Percentiles rank a stretch among this genome's conserved stretches.
These are phyloP conservation scores for Lucifuga dentata DNA, from an alignment of 2,113 vertebrate genomes.

Conservation along the genomic window DNA sequence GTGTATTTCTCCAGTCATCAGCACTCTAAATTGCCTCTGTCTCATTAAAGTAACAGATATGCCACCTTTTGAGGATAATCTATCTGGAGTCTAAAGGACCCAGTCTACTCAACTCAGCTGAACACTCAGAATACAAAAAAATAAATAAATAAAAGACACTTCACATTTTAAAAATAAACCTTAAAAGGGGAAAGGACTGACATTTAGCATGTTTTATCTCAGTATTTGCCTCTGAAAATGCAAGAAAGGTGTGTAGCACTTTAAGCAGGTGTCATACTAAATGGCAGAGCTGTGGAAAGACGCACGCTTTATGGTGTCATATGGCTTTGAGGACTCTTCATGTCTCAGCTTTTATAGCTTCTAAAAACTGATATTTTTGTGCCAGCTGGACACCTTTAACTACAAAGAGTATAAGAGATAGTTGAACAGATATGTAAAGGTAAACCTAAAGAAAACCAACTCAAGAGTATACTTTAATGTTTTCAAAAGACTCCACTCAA, in stretches of 20 bases:
- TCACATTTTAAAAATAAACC: slow-evolving; percentile 37
- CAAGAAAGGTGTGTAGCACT: slow-evolving; percentile 17
- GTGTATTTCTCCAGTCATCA: slow-evolving; percentile 3
- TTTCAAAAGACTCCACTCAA: background rate
- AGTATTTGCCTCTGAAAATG: slow-evolving; percentile 39
- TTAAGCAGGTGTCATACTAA: slow-evolving; percentile 44
- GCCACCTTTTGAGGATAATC: slow-evolving; percentile 11
- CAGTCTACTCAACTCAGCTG: slow-evolving; percentile 4
- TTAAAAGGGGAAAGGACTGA: slow-evolving; percentile 39
- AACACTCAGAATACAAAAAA: slow-evolving; percentile 31
- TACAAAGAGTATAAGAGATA: slow-evolving; percentile 25
- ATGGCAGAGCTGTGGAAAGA: slow-evolving; percentile 44
- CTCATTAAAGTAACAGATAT: slow-evolving; percentile 38
- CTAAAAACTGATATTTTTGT: slow-evolving; percentile 39
- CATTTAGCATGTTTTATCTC: slow-evolving; percentile 65
- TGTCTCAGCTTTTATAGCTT: slow-evolving; percentile 56
- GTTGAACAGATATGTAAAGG: background rate
- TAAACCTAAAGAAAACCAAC: background rate
- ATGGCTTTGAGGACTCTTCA: slow-evolving; percentile 35
- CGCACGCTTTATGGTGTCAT: slow-evolving; percentile 39
- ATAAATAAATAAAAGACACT: background rate
- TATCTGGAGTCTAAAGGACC: slow-evolving; percentile 22
- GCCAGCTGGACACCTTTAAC: slow-evolving; percentile 42
- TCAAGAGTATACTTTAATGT: too few species aligned
- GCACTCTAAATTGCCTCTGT: background rate